phyloP scores from a whole-genome alignment of 2,797 vertebrate species.

The Lepilemur septentrionalis region DNA sequence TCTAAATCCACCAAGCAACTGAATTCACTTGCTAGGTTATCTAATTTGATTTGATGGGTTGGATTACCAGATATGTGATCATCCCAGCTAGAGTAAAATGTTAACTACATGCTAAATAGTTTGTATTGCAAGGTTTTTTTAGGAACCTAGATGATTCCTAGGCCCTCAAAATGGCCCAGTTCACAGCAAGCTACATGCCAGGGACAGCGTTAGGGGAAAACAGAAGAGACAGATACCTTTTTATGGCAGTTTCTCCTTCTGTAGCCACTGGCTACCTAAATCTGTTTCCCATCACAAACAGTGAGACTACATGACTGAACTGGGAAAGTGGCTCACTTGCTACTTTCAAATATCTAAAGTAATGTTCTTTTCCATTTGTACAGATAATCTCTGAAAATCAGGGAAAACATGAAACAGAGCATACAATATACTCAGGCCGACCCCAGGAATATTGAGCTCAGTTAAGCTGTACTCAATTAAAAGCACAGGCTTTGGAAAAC shows the following conservation, averaged over 20 bases:
- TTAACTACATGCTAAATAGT: background rate
- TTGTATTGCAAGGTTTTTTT: background rate
- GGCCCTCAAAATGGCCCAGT: background rate
- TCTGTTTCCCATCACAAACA: background rate
- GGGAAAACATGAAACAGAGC: background rate
- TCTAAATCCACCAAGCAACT: background rate
- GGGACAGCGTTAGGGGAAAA: background rate
- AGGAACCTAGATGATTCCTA: background rate
- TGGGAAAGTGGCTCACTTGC: background rate
- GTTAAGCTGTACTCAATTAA: background rate
- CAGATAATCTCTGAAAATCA: background rate
- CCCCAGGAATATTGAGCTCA: background rate
- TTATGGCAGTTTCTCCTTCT: background rate
- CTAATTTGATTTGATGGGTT: background rate
- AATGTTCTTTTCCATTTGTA: slow-evolving; percentile 6
- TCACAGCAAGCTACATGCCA: background rate
- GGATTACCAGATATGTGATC: background rate
- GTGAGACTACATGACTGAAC: background rate
- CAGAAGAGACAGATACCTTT: background rate
- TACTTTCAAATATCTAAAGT: slow-evolving; percentile 13
- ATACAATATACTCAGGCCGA: background rate
- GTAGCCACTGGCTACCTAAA: background rate
- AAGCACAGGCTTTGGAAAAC: background rate
- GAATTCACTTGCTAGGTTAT: background rate
- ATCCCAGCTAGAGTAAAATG: background rate